A percentile compares a stretch with the other conserved stretches of the same genome.
Conservation (phyloP, 1,140 invertebrate species). For the Agrilus planipennis region DNA sequence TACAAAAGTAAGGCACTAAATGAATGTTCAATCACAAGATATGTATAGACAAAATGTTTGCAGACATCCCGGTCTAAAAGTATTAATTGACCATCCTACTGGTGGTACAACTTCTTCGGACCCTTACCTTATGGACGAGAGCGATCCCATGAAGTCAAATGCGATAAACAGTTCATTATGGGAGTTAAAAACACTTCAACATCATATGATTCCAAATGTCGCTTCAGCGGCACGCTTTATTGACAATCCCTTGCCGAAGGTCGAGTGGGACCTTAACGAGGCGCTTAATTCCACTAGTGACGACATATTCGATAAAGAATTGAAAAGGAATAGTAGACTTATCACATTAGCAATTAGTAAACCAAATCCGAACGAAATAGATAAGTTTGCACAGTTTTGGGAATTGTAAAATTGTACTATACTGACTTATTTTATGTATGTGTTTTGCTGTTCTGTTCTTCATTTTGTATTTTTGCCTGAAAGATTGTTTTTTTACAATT, state of each 20-base stretch:
- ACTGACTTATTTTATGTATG: too few relatives aligned
- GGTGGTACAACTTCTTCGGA: constrained; percentile 49
- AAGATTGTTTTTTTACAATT: too few relatives aligned
- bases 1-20: not conserved
- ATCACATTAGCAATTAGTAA: constrained; percentile 50
- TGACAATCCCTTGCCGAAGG: constrained; percentile 44
- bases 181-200: constrained; percentile 71
- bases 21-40: not conserved
- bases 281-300: constrained; percentile 24
- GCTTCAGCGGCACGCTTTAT: constrained; percentile 58
- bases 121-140: constrained; percentile 72
- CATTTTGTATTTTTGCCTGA: too few relatives aligned
- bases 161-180: constrained; percentile 83
- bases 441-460: too few relatives aligned
- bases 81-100: constrained; percentile 52
- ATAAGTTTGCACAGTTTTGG: too few relatives aligned
- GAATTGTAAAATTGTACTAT: too few relatives aligned
- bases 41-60: constrained; percentile 6
- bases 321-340: constrained; percentile 47
- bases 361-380: constrained; percentile 39
- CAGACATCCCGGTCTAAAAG: constrained; percentile 67
- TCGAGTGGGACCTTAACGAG: constrained; percentile 54
- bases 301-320: constrained; percentile 49
- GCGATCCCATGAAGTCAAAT: constrained; percentile 60
- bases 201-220: constrained; percentile 62